These are phyloP conservation scores for Bombus huntii DNA, from an alignment of 1,140 invertebrate species.

Conservation along the genomic window DNA sequence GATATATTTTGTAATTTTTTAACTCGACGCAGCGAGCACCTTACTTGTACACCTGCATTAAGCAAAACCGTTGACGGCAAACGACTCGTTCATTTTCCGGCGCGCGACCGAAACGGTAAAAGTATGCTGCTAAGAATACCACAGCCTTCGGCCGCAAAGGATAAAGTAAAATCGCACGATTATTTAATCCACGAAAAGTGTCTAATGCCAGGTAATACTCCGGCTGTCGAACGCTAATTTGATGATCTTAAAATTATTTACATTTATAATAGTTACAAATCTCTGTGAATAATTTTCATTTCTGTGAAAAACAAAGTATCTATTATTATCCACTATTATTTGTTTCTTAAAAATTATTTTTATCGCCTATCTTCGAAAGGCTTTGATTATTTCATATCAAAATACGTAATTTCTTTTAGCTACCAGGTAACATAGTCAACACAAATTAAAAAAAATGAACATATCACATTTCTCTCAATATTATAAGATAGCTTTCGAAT, in stretches of 20 bases:
- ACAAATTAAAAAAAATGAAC: no score
- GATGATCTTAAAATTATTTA: not conserved
- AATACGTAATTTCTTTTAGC: no score
- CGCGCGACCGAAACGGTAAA: conserved; percentile 6
- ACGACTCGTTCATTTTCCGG: conserved; percentile 8
- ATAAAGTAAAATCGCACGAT: conserved; percentile 3
- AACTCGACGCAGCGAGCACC: not conserved
- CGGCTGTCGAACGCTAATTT: no score
- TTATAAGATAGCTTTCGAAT: no score
- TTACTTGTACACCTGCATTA: not conserved
- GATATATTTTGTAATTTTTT: not conserved
- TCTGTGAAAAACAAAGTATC: no score
- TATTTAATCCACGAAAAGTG: not conserved
- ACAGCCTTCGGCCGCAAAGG: not conserved
- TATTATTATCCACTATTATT: no score
- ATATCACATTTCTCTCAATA: no score
- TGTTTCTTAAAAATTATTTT: no score
- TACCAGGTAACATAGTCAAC: no score
- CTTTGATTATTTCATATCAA: no score
- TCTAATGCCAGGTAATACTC: not conserved
- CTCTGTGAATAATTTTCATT: not conserved
- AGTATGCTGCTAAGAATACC: not conserved
- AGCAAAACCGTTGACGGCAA: conserved; percentile 11
- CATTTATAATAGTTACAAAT: no score
- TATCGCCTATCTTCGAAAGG: no score